Conservation (phyloP, 2,888 invertebrate species). For the Cloeon dipterum region DNA sequence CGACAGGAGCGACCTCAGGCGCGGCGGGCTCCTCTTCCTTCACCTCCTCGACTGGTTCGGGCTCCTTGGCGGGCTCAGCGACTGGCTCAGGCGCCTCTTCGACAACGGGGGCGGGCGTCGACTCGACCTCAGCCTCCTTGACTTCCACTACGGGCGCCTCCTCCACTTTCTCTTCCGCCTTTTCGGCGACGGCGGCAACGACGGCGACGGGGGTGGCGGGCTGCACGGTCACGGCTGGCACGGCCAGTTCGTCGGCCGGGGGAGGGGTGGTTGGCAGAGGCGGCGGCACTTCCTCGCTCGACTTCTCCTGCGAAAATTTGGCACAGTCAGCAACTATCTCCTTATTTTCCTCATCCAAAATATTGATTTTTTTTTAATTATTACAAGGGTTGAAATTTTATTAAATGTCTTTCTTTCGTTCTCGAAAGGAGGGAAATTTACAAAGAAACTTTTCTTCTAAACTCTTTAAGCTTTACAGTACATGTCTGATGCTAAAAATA, state of each 20-base stretch:
- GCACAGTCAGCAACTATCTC: background rate
- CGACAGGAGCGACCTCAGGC: too few species aligned
- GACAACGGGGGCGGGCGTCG: background rate
- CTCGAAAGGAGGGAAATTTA: background rate
- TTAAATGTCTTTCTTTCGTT: background rate
- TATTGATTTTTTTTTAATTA: too few species aligned
- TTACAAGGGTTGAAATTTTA: background rate
- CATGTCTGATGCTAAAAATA: too few species aligned
- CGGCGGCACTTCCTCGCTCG: conserved; percentile 1
- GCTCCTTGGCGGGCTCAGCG: too few species aligned
- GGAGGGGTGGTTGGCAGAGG: background rate
- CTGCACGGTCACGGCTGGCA: background rate
- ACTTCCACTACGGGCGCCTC: background rate
- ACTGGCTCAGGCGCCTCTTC: too few species aligned
- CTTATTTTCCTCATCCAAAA: background rate
- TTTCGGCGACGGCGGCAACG: background rate
- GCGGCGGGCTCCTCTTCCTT: background rate
- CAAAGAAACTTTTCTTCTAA: too few species aligned
- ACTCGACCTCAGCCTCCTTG: background rate
- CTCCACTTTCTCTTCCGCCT: too few species aligned
- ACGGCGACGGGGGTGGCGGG: background rate
- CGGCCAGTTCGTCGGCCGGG: background rate
- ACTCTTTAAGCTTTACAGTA: too few species aligned
- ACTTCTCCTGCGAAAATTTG: background rate
- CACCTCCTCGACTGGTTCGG: too few species aligned